A percentile compares a stretch with the other conserved stretches of the same genome.
phyloP scores from a whole-genome alignment of 1,140 invertebrate genomes.

The Drosophila nikananu region DNA sequence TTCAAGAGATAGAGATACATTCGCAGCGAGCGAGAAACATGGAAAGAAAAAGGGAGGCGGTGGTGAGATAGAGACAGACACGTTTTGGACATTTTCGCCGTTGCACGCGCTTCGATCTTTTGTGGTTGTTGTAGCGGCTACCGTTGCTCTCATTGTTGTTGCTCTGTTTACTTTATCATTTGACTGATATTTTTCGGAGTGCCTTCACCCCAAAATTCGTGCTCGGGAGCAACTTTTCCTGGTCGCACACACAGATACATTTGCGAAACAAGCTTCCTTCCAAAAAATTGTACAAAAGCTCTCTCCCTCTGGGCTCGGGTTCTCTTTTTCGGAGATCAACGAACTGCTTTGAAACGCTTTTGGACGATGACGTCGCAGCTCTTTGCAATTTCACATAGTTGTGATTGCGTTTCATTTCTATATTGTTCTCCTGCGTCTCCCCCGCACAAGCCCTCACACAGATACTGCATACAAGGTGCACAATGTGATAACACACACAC shows the following conservation, averaged over 20 bases:
- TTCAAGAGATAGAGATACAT: conserved; percentile 7
- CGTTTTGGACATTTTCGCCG: conserved; percentile 71
- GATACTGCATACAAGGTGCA: conserved; percentile 56
- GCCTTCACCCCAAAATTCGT: conserved; percentile 71
- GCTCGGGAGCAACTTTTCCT: conserved; percentile 73
- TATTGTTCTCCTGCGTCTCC: conserved; percentile 26
- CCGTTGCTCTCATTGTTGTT: conserved; percentile 34
- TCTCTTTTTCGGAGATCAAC: conserved; percentile 63
- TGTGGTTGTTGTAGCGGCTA: conserved; percentile 40
- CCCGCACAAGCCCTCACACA: conserved; percentile 11
- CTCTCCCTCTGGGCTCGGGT: conserved; percentile 43
- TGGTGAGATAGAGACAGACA: conserved; percentile 52
- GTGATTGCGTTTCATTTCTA: conserved; percentile 58
- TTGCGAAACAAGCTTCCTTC: conserved; percentile 48
- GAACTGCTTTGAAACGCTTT: conserved; percentile 74
- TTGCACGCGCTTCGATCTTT: conserved; percentile 59
- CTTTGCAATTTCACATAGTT: conserved; percentile 71
- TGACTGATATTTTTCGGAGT: conserved; percentile 81
- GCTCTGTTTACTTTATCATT: conserved; percentile 75
- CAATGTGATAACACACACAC: conserved; percentile 60
- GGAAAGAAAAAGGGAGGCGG: not conserved
- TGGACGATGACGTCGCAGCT: conserved; percentile 71
- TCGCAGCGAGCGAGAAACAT: not conserved
- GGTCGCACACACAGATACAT: conserved; percentile 29
- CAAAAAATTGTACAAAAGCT: conserved; percentile 60